Conservation (phyloP, 2,888 invertebrate genomes). For the Spialia ferax region DNA sequence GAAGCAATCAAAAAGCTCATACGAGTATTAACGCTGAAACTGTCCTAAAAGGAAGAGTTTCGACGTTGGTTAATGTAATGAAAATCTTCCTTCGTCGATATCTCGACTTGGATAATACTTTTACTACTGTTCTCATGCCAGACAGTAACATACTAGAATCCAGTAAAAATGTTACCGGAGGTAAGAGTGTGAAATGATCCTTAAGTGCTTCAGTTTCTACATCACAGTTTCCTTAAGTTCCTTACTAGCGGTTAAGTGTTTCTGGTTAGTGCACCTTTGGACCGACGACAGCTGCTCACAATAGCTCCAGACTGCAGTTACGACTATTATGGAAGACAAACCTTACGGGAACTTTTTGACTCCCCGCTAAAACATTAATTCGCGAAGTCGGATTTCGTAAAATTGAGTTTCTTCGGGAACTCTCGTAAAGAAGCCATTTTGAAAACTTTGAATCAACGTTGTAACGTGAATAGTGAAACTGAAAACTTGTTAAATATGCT, state of each 20-base stretch:
- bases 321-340: not conserved
- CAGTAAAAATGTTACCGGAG: not conserved
- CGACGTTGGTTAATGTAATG: too few species aligned
- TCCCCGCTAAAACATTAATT: not conserved
- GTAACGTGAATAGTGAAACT: not conserved
- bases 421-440: not conserved
- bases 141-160: not conserved
- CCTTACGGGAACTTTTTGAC: slow-evolving; percentile 3
- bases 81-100: too few species aligned
- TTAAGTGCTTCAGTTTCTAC: not conserved
- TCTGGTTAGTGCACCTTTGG: slow-evolving; percentile 10
- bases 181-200: not conserved
- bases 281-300: not conserved
- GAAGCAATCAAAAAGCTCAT: too few species aligned
- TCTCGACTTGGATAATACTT: too few species aligned
- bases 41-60: too few species aligned
- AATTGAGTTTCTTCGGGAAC: not conserved
- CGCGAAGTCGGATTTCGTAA: not conserved
- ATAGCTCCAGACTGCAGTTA: slow-evolving; percentile 5
- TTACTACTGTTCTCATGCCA: not conserved
- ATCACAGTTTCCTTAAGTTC: not conserved
- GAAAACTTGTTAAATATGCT: not conserved
- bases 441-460: not conserved
- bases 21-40: too few species aligned
- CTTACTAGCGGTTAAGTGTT: not conserved